phyloP scores from a whole-genome alignment of 2,888 invertebrate genomes.

The Hymenopus coronatus region DNA sequence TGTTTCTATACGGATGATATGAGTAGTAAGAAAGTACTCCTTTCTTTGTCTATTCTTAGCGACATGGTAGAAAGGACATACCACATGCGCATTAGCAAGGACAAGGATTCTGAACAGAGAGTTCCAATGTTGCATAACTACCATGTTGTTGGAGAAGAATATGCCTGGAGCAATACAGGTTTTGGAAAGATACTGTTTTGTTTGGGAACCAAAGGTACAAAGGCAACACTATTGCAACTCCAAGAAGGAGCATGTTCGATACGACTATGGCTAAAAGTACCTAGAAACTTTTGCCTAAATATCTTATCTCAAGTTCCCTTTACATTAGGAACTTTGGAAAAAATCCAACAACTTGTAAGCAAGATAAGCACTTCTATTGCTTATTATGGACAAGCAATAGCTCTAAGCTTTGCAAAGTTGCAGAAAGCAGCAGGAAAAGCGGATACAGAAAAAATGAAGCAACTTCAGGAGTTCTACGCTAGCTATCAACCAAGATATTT shows the following conservation, averaged over 20 bases:
- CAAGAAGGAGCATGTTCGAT: constrained; percentile 4
- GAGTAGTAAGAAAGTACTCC: background rate
- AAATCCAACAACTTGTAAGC: background rate
- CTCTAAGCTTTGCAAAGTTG: background rate
- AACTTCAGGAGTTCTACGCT: background rate
- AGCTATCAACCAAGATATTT: background rate
- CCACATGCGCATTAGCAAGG: background rate
- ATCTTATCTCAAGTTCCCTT: constrained; percentile 12
- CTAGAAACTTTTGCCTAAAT: background rate
- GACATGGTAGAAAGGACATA: background rate
- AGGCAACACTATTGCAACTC: constrained; percentile 8
- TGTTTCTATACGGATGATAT: background rate
- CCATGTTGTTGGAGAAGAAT: background rate
- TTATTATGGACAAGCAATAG: background rate
- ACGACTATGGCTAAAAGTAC: constrained; percentile 8
- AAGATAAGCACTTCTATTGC: background rate
- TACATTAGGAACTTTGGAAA: background rate
- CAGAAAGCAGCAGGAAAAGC: background rate
- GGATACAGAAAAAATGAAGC: no score
- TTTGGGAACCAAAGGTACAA: constrained; percentile 1
- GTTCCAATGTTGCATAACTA: background rate
- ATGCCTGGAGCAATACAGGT: background rate
- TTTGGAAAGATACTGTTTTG: background rate
- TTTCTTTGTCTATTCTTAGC: background rate
- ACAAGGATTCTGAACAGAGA: background rate